These are phyloP conservation scores for Napeogenes sylphis DNA, from an alignment of 2,888 invertebrate species.

Conservation along the genomic window DNA sequence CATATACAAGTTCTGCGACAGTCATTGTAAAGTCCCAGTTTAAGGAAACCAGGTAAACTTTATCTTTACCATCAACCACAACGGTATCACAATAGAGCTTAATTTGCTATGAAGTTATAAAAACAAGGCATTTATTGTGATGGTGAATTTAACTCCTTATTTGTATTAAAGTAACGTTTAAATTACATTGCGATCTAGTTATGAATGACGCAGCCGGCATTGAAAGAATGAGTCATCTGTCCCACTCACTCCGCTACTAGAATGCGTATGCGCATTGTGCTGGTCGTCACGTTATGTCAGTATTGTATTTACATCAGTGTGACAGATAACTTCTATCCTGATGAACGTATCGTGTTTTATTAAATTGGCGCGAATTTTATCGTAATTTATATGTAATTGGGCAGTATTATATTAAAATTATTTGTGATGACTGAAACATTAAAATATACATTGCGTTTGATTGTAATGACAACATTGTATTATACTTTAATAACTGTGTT, in stretches of 20 bases:
- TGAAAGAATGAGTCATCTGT: constrained; percentile 61
- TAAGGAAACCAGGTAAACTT: constrained; percentile 23
- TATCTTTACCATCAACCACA: constrained; percentile 15
- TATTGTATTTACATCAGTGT: constrained; percentile 48
- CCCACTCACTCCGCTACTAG: constrained; percentile 44
- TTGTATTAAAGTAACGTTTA: neutral
- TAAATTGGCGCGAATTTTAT: constrained; percentile 43
- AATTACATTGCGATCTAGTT: constrained; percentile 39
- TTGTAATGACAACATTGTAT: constrained; percentile 60
- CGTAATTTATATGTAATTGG: constrained; percentile 29
- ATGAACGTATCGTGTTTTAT: constrained; percentile 37
- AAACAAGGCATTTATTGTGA: constrained; percentile 13
- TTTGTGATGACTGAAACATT: constrained; percentile 66
- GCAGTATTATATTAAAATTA: constrained; percentile 18
- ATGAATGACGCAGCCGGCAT: constrained; percentile 70
- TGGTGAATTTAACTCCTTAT: constrained; percentile 14
- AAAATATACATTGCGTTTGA: constrained; percentile 53
- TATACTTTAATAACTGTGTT: constrained; percentile 58
- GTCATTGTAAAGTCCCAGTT: constrained; percentile 28
- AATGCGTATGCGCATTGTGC: constrained; percentile 66
- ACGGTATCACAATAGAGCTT: constrained; percentile 19
- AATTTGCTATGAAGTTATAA: constrained; percentile 17
- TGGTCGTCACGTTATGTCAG: constrained; percentile 39
- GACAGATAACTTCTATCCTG: constrained; percentile 41
- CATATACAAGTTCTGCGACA: constrained; percentile 23